Evolutionary conservation across 2,113 vertebrate species (phyloP), one percentile per base, ranked within the genome.

Genomic region (Lampris incognitus): DNA sequence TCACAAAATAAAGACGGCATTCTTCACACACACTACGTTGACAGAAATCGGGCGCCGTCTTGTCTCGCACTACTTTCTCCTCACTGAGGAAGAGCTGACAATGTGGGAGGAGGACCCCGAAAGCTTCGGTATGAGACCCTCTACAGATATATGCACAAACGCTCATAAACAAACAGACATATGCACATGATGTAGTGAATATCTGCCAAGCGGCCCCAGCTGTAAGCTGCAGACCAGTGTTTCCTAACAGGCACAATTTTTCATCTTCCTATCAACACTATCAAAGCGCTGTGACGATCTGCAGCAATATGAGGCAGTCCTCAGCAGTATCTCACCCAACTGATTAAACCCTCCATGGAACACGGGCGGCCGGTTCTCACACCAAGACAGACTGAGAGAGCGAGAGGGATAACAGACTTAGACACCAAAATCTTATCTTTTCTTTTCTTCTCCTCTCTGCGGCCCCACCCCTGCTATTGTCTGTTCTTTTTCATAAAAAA

Each of bases 31-130:
- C 82, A 95, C 96, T 50, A 99, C 97, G 1, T 94, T 99, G 87
- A 98, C 89, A 1, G 97, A 99, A 87, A 98, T 99, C 50, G 97
- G 97, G 80, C 93, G 95, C 63, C 93, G 97, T 84, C 94, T 99
- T 44, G 97, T 99, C 48, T 97, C 96, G 79, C 96, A 98, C 83
- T 99, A 98, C 93, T 98, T 99, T 82, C 92, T 98, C 39, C 91
- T 99, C 86, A 97, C 96, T 58, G 93, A 97, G 55, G 98, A 99
- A 85, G 98, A 99, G 83, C 88, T 99, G 76, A 87, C 92, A 4
- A 98, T 99, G 98, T 99, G 98, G 98, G 97, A 99, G 89, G 98
- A 99, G 84, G 98, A 99, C 83, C 98, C 98, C 2, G 98, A 99
- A 94, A 94, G 97, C 91, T 99, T 99, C 81, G 96, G 98, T 99